Base-by-base conservation (phyloP, 37 sponge, comb jelly and placozoan genomes). In the Chondrilla cf. caribensis region DNA sequence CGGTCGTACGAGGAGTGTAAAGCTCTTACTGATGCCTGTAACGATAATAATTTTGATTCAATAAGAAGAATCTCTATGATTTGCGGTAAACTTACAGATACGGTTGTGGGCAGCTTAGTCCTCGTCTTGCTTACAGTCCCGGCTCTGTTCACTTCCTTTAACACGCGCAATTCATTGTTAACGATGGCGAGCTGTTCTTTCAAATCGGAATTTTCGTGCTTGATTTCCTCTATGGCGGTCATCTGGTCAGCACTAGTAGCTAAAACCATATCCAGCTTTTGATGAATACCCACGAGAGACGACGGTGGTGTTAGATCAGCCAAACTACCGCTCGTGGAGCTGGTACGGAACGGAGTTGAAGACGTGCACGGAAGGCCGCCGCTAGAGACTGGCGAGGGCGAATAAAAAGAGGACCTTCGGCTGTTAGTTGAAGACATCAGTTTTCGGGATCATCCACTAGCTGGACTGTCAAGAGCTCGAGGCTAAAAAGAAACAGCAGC, bases 11-110 rank as follows among this genome's bases (percentile, higher is more conserved):
- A 29, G 3, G 72, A 32, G 72, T 70, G 72, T 38, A 70, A 70
- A 29, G 72, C 72, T 29, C 72, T 70, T 29, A 70, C 72, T 33
- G 72, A 70, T 70, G 72, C 72, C 72, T 70, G 31, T 7, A 22
- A 70, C 22, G 29, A 70, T 29, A 70, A 33, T 22, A 70, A 70
- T 70, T 70, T 33, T 29, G 38, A 6, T 14, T 11, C 51, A 47
- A 14, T 11, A 47, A 47, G 51, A 47, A 11, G 51, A 47, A 47
- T 47, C 51, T 47, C 9, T 11, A 47, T 47, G n/a, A n/a, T 38
- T 29, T 29, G 31, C 72, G 31, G 72, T 22, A 9, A 31, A 70
- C 72, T 70, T 70, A 70, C 72, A 70, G 72, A 70, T 35, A 70
- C 72, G 29, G 22, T 70, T 32, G 72, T 22, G 7, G 72, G 72